These are phyloP conservation scores for Glossophaga mutica DNA, from an alignment of 2,797 vertebrate genomes.

Conservation along the genomic window DNA sequence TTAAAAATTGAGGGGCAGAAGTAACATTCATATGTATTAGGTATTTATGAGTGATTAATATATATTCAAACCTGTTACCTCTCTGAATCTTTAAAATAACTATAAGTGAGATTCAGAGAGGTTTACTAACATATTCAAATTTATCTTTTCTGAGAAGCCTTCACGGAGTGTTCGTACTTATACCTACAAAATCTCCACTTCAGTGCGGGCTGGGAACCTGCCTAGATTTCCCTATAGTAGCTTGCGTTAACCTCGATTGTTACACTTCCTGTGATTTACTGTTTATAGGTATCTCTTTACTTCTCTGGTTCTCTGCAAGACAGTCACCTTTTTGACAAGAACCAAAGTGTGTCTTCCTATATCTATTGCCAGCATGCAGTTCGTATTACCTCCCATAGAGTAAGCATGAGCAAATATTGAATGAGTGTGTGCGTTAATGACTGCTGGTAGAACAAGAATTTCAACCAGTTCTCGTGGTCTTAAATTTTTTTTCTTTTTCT, in stretches of 20 bases:
- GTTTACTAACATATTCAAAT: not conserved
- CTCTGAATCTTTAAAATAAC: conserved; percentile 17
- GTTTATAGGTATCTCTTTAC: not conserved
- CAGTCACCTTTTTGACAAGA: not conserved
- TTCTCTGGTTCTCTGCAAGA: not conserved
- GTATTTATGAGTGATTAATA: not conserved
- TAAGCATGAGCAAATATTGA: not conserved
- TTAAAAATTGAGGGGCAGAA: conserved; percentile 23
- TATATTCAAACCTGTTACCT: not conserved
- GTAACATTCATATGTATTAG: conserved; percentile 6
- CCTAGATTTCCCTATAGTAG: not conserved
- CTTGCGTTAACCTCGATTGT: not conserved
- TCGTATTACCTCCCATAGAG: not conserved
- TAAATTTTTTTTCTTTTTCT: conserved; percentile 31
- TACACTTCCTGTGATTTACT: not conserved
- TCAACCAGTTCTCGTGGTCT: not conserved
- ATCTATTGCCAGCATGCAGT: not conserved
- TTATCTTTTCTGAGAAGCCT: not conserved
- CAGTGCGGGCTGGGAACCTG: not conserved
- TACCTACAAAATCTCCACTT: not conserved
- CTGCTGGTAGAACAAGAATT: not conserved
- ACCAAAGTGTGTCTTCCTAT: not conserved
- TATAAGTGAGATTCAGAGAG: not conserved
- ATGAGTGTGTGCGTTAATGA: not conserved
- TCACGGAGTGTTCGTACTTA: not conserved